phyloP scores from a whole-genome alignment of 2,888 invertebrate genomes.

The Philonicus albiceps region DNA sequence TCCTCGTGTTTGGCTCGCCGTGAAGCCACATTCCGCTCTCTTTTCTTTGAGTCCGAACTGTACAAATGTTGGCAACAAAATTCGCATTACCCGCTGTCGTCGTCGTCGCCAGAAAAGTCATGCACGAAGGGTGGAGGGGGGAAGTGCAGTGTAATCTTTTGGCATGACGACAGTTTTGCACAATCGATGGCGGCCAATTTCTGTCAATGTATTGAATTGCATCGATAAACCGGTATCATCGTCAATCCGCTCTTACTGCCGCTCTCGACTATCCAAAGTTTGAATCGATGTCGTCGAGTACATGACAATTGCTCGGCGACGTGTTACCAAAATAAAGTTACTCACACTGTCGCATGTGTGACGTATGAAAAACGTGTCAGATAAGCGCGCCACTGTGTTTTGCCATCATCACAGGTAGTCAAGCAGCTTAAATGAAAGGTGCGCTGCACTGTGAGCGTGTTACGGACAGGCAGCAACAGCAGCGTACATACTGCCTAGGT shows the following conservation, averaged over 20 bases:
- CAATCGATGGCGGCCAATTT: background rate
- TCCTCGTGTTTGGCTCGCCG: background rate
- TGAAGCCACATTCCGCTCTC: background rate
- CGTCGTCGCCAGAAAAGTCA: background rate
- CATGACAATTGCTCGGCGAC: background rate
- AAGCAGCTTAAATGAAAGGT: background rate
- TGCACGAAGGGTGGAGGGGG: background rate
- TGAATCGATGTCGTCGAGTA: background rate
- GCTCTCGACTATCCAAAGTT: background rate
- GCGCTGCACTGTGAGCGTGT: background rate
- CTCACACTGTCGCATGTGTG: background rate
- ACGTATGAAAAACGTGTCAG: conserved; percentile 25
- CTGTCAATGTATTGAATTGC: background rate
- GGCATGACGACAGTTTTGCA: background rate
- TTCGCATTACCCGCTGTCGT: background rate
- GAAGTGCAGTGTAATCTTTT: background rate
- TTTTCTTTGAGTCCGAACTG: background rate
- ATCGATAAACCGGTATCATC: background rate
- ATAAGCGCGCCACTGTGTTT: background rate
- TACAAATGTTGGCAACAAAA: background rate
- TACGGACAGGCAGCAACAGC: background rate
- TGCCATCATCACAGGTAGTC: background rate
- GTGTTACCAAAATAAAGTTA: background rate
- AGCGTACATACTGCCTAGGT: background rate
- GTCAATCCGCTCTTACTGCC: background rate